Conservation (phyloP, 1,140 invertebrate genomes). For the Drosophila equinoxialis region DNA sequence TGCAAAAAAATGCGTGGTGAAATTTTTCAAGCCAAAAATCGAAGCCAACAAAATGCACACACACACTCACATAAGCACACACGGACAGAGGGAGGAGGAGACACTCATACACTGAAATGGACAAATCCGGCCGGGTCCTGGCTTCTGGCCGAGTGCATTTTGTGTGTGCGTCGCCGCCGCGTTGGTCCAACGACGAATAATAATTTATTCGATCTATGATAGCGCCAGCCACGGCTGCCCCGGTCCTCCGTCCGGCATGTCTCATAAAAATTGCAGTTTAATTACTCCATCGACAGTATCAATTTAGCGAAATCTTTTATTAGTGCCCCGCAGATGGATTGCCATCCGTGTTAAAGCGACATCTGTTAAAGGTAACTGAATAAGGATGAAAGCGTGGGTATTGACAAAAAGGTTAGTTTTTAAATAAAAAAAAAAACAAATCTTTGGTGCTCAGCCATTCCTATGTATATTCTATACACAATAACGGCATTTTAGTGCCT, state of each 20-base stretch:
- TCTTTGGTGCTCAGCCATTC: no score
- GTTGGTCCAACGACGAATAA: conserved; percentile 43
- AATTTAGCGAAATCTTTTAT: conserved; percentile 82
- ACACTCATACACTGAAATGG: conserved; percentile 3
- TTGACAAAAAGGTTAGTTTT: no score
- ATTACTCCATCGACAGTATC: conserved; percentile 83
- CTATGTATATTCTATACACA: no score
- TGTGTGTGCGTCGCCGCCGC: conserved; percentile 36
- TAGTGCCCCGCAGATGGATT: conserved; percentile 75
- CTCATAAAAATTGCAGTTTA: conserved; percentile 83
- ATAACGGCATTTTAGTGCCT: no score
- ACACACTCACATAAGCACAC: background rate
- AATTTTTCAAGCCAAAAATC: conserved; percentile 63
- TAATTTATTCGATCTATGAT: conserved; percentile 83
- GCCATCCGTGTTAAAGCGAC: conserved; percentile 77
- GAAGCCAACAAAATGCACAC: conserved; percentile 48
- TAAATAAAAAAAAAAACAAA: no score
- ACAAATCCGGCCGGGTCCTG: conserved; percentile 36
- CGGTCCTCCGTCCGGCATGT: conserved; percentile 77
- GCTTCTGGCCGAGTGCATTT: conserved; percentile 12
- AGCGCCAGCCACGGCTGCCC: conserved; percentile 43
- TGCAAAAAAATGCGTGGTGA: conserved; percentile 58
- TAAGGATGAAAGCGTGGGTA: background rate
- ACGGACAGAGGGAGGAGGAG: no score
- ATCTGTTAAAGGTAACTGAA: conserved; percentile 60